Evolutionary conservation across 2,888 invertebrate genomes (phyloP).

Genomic region (Scaptomyza reducta): DNA sequence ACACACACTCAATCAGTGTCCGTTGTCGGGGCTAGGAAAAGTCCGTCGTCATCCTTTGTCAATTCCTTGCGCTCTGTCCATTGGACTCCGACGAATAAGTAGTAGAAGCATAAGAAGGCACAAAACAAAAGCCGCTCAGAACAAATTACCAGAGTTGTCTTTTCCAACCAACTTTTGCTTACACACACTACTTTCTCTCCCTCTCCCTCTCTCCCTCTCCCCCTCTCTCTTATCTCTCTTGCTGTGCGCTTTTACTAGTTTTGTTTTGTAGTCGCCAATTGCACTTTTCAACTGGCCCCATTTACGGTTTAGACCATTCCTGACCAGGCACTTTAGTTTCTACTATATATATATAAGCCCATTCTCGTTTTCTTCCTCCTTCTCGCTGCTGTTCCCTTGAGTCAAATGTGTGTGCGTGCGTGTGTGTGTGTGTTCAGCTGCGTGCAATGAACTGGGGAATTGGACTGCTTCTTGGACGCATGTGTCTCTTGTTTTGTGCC

Average conservation of each 20-base stretch:
- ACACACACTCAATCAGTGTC: slow-evolving; percentile 56
- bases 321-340: slow-evolving; percentile 46
- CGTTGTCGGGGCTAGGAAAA: slow-evolving; percentile 46
- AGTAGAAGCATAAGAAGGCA: slow-evolving; percentile 55
- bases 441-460: slow-evolving; percentile 59
- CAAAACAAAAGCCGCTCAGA: slow-evolving; percentile 78
- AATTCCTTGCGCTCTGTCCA: slow-evolving; percentile 27
- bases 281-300: slow-evolving; percentile 74
- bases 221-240: slow-evolving; percentile 19
- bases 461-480: slow-evolving; percentile 20
- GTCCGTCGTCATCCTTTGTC: slow-evolving; percentile 59
- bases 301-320: slow-evolving; percentile 46
- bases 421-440: slow-evolving; percentile 76
- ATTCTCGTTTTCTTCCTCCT: slow-evolving; percentile 35
- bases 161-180: slow-evolving; percentile 53
- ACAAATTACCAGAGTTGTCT: slow-evolving; percentile 77
- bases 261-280: slow-evolving; percentile 54
- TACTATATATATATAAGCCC: slow-evolving; percentile 3
- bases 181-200: slow-evolving; percentile 20
- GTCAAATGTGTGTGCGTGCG: slow-evolving; percentile 71
- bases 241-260: slow-evolving; percentile 25
- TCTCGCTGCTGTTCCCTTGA: slow-evolving; percentile 41
- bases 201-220: slow-evolving; percentile 17
- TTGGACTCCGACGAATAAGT: slow-evolving; percentile 7
- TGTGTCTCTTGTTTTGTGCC: slow-evolving; percentile 40